Conservation (phyloP, 2,797 vertebrate genomes). For the Acanthis flammea region DNA sequence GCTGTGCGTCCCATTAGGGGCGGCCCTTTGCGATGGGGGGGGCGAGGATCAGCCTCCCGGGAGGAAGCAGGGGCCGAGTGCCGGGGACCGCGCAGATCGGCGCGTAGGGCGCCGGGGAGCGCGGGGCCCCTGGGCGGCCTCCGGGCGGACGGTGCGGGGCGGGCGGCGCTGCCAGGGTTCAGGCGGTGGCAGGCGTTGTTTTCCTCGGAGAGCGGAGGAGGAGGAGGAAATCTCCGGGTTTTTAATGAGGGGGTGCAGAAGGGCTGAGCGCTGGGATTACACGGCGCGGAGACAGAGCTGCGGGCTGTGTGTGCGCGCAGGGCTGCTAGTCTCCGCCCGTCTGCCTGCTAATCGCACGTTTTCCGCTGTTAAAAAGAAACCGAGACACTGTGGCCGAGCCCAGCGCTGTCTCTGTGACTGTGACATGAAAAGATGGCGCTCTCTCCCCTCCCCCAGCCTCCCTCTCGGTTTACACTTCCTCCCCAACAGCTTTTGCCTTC, state of each 20-base stretch:
- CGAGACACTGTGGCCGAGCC: slow-evolving; percentile 61
- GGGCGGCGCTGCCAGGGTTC: slow-evolving; percentile 24
- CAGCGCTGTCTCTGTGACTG: slow-evolving; percentile 72
- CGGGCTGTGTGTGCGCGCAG: slow-evolving; percentile 58
- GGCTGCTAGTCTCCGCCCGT: slow-evolving; percentile 68
- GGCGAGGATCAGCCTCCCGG: not conserved
- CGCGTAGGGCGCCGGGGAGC: not conserved
- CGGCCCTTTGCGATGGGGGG: not conserved
- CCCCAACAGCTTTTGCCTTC: slow-evolving; percentile 53
- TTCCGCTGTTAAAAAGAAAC: slow-evolving; percentile 73
- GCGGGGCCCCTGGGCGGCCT: slow-evolving; percentile 49
- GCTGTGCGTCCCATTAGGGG: not conserved
- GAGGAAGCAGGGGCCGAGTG: not conserved
- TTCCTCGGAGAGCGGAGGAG: slow-evolving; percentile 69
- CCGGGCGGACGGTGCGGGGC: not conserved
- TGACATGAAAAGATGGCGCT: slow-evolving; percentile 81
- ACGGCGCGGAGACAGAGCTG: slow-evolving; percentile 49
- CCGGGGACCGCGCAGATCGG: not conserved
- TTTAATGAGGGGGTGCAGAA: slow-evolving; percentile 35
- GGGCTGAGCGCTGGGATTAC: slow-evolving; percentile 45
- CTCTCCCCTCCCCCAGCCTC: slow-evolving; percentile 71
- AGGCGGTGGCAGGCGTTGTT: slow-evolving; percentile 71
- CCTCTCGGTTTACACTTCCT: slow-evolving; percentile 68
- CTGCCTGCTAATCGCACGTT: slow-evolving; percentile 77
- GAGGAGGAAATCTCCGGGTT: slow-evolving; percentile 68